A percentile compares a stretch with the other conserved stretches of the same genome.
Conservation (phyloP, 2,797 vertebrate species). For the Sebastes steindachneri region DNA sequence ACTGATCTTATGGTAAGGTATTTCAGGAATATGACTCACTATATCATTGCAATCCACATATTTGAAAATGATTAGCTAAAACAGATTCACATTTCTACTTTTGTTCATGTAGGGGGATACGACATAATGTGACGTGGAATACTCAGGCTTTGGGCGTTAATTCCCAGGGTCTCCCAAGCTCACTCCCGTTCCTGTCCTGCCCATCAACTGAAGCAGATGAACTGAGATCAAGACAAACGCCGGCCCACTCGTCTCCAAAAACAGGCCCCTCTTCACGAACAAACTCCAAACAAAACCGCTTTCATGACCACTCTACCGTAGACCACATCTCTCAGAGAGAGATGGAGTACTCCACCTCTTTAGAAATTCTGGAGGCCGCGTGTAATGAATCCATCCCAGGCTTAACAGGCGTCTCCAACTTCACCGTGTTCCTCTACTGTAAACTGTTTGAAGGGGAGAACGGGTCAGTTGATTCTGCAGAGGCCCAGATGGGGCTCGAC, state of each 20-base stretch:
- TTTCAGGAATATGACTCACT: neutral
- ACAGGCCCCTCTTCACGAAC: conserved; percentile 8
- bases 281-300: conserved; percentile 19
- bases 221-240: conserved; percentile 14
- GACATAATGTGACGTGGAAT: conserved; percentile 91
- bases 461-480: conserved; percentile 66
- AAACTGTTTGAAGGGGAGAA: conserved; percentile 84
- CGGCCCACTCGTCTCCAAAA: conserved; percentile 26
- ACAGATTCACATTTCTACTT: neutral
- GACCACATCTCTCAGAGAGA: conserved; percentile 35
- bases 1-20: conserved; percentile 88
- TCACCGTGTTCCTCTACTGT: conserved; percentile 91
- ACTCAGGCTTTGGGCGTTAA: conserved; percentile 85
- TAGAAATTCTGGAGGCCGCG: conserved; percentile 87
- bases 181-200: conserved; percentile 86
- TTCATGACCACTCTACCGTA: neutral
- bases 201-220: conserved; percentile 49
- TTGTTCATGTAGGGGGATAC: conserved; percentile 85
- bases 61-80: neutral
- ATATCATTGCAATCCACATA: neutral
- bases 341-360: conserved; percentile 57
- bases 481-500: conserved; percentile 75
- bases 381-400: conserved; percentile 87
- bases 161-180: conserved; percentile 82
- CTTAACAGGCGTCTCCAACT: conserved; percentile 89